These are phyloP conservation scores for Lingula anatina DNA, from an alignment of 2,888 invertebrate genomes.

Conservation along the genomic window DNA sequence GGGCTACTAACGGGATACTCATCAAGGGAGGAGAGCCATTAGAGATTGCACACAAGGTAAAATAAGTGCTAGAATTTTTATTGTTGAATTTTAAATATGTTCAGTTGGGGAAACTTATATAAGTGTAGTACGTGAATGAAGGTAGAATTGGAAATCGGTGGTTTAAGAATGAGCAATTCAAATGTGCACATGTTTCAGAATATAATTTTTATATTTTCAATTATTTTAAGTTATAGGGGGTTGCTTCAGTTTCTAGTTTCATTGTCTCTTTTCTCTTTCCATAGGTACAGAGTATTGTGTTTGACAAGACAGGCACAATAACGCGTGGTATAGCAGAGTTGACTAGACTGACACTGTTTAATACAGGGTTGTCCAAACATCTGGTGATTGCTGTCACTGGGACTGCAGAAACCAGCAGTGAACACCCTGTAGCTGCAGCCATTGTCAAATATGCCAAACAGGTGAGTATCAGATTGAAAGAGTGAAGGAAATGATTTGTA, in stretches of 20 bases:
- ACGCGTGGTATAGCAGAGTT: constrained; percentile 77
- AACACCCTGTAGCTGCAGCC: constrained; percentile 92
- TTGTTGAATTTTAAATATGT: not conserved
- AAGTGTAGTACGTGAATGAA: too few relatives aligned
- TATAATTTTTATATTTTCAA: constrained; percentile 1
- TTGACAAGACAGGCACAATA: constrained; percentile 98
- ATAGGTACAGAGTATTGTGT: constrained; percentile 84
- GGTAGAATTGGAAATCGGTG: too few relatives aligned
- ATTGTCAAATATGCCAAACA: constrained; percentile 82
- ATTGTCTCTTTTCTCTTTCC: constrained; percentile 3
- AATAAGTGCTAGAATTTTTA: not conserved
- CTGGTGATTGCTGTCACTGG: constrained; percentile 75
- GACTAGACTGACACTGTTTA: constrained; percentile 64
- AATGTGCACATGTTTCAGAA: too few relatives aligned
- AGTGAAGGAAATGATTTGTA: too few relatives aligned
- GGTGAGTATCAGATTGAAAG: constrained; percentile 24
- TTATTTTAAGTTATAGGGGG: not conserved
- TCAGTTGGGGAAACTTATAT: too few relatives aligned
- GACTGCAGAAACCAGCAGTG: constrained; percentile 88
- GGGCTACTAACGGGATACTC: constrained; percentile 86
- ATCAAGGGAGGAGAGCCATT: constrained; percentile 95
- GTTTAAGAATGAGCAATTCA: too few relatives aligned
- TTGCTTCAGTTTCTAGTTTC: not conserved
- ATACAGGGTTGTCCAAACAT: constrained; percentile 66
- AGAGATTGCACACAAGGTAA: constrained; percentile 90